Percentiles rank a stretch among this genome's conserved stretches.
These are phyloP conservation scores for Onychostoma macrolepis DNA, from an alignment of 2,113 vertebrate genomes.

Conservation along the genomic window DNA sequence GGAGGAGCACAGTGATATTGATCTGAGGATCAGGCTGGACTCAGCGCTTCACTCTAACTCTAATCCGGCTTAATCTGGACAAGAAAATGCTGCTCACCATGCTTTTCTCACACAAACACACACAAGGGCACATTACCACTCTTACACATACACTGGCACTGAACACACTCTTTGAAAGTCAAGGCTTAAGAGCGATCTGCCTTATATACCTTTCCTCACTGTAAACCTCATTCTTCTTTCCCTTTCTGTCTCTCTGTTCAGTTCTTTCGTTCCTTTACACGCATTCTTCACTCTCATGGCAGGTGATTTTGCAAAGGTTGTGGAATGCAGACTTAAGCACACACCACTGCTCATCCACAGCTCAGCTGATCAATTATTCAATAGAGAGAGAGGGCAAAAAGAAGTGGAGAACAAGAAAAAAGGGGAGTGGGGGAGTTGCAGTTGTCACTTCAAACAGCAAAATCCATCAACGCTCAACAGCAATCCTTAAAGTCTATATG, in stretches of 20 bases:
- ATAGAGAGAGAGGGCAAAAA: constrained; percentile 35
- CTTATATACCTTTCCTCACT: not conserved
- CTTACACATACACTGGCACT: not conserved
- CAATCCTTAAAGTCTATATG: not conserved
- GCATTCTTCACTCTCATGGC: not conserved
- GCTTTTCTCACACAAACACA: constrained; percentile 34
- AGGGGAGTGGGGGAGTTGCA: not conserved
- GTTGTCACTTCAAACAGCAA: constrained; percentile 10
- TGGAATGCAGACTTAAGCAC: constrained; percentile 17
- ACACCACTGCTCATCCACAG: not conserved
- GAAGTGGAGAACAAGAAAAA: constrained; percentile 25
- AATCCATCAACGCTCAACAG: not conserved
- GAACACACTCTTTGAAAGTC: constrained; percentile 11
- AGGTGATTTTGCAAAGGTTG: constrained; percentile 11
- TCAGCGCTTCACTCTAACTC: constrained; percentile 15
- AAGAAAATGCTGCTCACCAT: constrained; percentile 22
- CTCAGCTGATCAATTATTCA: constrained; percentile 36
- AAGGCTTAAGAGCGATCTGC: not conserved
- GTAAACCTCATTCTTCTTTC: not conserved
- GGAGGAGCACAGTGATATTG: constrained; percentile 11
- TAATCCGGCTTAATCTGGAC: constrained; percentile 27
- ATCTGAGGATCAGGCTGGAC: constrained; percentile 18
- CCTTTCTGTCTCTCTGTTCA: not conserved
- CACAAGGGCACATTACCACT: constrained; percentile 11
- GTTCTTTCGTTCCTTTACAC: not conserved